Evolutionary conservation across 2,113 vertebrate species (phyloP).

Genomic region (Rhea americana): DNA sequence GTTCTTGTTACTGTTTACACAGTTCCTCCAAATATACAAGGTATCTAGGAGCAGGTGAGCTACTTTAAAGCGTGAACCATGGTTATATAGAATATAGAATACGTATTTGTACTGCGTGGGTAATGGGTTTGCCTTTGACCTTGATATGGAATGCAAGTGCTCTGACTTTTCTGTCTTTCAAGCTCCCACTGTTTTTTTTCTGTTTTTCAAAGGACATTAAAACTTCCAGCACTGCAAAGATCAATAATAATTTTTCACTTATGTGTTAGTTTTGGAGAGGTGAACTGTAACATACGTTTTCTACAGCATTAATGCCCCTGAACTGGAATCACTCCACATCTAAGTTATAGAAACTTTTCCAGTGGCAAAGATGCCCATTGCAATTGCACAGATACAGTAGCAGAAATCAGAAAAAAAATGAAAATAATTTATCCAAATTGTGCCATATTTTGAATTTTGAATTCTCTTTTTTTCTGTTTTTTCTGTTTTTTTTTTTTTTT

Average conservation of each 20-base stretch:
- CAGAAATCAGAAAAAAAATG: background rate
- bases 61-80: background rate
- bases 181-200: background rate
- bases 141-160: background rate
- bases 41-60: background rate
- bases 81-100: background rate
- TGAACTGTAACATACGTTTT: background rate
- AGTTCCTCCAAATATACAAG: background rate
- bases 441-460: background rate
- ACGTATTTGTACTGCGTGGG: background rate
- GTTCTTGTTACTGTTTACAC: slow-evolving; percentile 10
- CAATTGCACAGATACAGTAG: background rate
- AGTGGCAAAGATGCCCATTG: background rate
- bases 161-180: background rate
- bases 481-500: too few species aligned
- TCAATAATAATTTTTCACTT: background rate
- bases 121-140: background rate
- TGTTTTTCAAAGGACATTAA: background rate
- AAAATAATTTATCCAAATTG: background rate
- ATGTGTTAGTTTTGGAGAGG: background rate
- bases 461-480: background rate
- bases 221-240: background rate
- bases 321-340: background rate
- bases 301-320: background rate
- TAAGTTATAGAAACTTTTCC: background rate